Percentiles rank a stretch among this genome's conserved stretches.
These are phyloP conservation scores for Mallotus villosus DNA, from an alignment of 2,797 vertebrate species.

Conservation along the genomic window DNA sequence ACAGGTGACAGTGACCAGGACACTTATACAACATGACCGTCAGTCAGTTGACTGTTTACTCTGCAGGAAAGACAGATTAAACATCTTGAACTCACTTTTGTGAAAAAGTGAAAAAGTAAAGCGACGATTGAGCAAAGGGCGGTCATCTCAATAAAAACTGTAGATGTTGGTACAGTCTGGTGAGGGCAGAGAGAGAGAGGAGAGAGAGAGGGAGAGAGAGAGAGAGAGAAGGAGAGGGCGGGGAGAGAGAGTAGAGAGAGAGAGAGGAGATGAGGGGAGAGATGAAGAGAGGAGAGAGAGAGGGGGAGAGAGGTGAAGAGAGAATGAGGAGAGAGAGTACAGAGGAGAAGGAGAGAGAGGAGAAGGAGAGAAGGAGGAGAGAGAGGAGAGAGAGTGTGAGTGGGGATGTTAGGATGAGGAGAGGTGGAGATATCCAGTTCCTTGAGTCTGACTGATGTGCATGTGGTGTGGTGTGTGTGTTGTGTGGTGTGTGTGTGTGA, in stretches of 20 bases:
- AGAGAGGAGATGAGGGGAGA: too few species aligned
- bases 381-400: not conserved
- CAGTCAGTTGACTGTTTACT: not conserved
- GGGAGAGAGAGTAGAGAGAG: not conserved
- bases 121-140: not conserved
- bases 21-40: not conserved
- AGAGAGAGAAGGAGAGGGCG: not conserved
- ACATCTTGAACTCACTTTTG: not conserved
- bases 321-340: too few species aligned
- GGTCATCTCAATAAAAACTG: constrained; percentile 7
- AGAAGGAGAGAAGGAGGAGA: not conserved
- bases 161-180: constrained; percentile 5
- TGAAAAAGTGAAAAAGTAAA: not conserved
- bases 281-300: not conserved
- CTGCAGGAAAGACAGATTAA: not conserved
- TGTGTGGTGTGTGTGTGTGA: too few species aligned
- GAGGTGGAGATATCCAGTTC: not conserved
- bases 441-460: not conserved
- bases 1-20: not conserved
- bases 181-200: not conserved
- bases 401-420: not conserved
- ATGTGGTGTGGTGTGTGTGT: too few species aligned
- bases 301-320: too few species aligned
- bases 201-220: too few species aligned
- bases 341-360: too few species aligned